Evolutionary conservation across 2,888 invertebrate genomes (phyloP), one percentile per base, ranked within the genome.

Genomic region (Carcina quercana): DNA sequence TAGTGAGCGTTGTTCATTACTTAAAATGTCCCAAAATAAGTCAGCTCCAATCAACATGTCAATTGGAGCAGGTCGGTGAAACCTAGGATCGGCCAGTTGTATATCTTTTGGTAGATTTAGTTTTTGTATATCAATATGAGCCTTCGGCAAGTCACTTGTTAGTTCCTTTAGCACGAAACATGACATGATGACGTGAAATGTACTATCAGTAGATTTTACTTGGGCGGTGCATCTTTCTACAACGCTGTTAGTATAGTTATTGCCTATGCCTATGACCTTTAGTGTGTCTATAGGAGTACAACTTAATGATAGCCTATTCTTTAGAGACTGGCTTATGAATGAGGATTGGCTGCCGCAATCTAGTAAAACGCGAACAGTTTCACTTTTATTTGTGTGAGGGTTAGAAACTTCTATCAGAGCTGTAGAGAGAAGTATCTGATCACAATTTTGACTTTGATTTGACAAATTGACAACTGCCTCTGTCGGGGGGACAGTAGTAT

Each of bases 1-100:
- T 4, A 56, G 17, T 2, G 42, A 37, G 19, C 5, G 5, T 11
- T 48, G 42, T 2, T 56, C 40, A 15, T 19, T 25, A 3, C 44
- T 43, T 24, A 50, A 3, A 5, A 51, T 31, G 6, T 48, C 45
- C 50, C 45, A 46, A 20, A 39, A 46, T 8, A 46, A 5, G 13
- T 46, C 43, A 7, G 43, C 40, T 5, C 46, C 41, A 5, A 47
- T 37, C 1, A 44, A 21, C 4, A 44, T 11, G 13, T 44, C 40
- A 5, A 43, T 29, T 3, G 38, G 33, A 3, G 32, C 32, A 3
- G 45, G 35, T 3, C 30, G 6, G 29, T 42, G 2, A 22, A 43
- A 44, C 2, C 8, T 30, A 6, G 43, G 47, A 26, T 44, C 47
- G 5, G 43, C 46, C 14, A 46, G 24, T 7, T 11, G 4, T 15